Conservation (phyloP, 2,113 vertebrate genomes). For the Arizona elegans region DNA sequence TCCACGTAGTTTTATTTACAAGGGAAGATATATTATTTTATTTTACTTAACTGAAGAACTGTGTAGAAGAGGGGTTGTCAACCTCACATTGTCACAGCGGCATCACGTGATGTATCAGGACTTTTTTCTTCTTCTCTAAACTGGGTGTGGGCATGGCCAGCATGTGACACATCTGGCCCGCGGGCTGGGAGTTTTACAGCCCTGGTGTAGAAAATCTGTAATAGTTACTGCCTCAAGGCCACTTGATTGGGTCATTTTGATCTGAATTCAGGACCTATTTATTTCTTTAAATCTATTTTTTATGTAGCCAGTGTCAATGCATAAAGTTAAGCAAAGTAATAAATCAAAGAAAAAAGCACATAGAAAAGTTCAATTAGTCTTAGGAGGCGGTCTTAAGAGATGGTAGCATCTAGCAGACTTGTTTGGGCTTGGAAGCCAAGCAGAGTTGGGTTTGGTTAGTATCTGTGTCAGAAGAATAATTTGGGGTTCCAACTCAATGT, state of each 20-base stretch:
- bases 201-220: not conserved
- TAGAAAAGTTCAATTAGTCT: not conserved
- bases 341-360: not conserved
- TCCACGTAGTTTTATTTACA: not conserved
- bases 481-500: not conserved
- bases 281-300: not conserved
- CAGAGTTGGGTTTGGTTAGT: not conserved
- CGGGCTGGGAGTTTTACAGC: no score
- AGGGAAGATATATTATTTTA: not conserved
- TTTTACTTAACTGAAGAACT: not conserved
- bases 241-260: not conserved
- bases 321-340: not conserved
- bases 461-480: not conserved
- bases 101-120: no score
- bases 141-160: no score
- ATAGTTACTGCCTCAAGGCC: not conserved
- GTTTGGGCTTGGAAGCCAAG: not conserved
- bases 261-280: not conserved
- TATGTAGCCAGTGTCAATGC: not conserved
- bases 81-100: no score
- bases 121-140: no score
- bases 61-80: not conserved
- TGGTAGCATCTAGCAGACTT: not conserved
- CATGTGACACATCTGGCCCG: no score
- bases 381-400: not conserved